Evolutionary conservation across 2,113 vertebrate species (phyloP).

Genomic region (Paralichthys olivaceus): DNA sequence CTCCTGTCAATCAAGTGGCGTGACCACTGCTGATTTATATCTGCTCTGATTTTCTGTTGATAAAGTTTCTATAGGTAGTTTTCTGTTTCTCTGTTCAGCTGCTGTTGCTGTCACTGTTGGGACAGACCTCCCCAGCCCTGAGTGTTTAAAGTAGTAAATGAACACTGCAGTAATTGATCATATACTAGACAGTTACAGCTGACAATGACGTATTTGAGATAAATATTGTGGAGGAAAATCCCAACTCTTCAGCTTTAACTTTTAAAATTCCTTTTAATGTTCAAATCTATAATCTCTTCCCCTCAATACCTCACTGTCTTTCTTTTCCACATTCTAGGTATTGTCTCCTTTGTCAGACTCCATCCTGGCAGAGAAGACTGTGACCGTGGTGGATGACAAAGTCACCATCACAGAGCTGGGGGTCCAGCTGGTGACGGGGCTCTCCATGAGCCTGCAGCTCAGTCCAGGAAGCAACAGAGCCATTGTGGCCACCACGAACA

Average conservation of each 20-base stretch:
- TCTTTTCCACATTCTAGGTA: slow-evolving; percentile 80
- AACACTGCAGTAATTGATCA: slow-evolving; percentile 38
- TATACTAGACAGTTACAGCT: slow-evolving; percentile 26
- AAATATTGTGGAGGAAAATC: slow-evolving; percentile 3
- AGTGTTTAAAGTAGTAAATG: slow-evolving; percentile 53
- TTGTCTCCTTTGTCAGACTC: slow-evolving; percentile 95
- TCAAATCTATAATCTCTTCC: background rate
- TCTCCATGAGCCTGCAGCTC: slow-evolving; percentile 90
- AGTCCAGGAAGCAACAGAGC: slow-evolving; percentile 85
- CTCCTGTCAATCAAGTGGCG: slow-evolving; percentile 45
- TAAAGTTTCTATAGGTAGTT: slow-evolving; percentile 21
- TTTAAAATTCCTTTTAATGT: background rate
- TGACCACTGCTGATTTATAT: slow-evolving; percentile 20
- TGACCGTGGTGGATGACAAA: slow-evolving; percentile 94
- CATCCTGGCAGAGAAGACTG: slow-evolving; percentile 95
- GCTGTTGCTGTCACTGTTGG: slow-evolving; percentile 31
- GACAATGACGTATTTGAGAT: slow-evolving; percentile 1
- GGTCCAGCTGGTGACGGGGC: slow-evolving; percentile 92
- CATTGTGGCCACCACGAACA: slow-evolving; percentile 87
- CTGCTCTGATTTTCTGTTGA: slow-evolving; percentile 26
- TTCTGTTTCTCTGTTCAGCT: slow-evolving; percentile 8
- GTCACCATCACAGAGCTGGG: slow-evolving; percentile 94
- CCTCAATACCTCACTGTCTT: background rate
- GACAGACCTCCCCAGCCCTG: slow-evolving; percentile 13
- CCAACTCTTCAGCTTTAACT: slow-evolving; percentile 4